phyloP scores from a whole-genome alignment of 2,797 vertebrate genomes.

The Alectoris magna region DNA sequence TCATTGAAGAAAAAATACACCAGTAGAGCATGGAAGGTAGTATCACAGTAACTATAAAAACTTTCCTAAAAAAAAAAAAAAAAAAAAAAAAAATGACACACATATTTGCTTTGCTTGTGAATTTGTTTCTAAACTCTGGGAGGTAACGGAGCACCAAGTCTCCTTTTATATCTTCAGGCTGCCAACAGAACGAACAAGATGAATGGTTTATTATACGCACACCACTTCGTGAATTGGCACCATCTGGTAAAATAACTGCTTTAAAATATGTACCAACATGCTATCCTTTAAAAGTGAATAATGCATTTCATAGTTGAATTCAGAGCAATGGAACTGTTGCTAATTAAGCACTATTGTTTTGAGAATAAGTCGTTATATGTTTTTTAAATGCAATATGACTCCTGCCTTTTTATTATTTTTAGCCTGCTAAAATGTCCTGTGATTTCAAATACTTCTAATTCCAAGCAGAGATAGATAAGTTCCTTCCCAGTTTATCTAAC shows the following conservation, averaged over 20 bases:
- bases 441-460: neutral
- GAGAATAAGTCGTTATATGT: neutral
- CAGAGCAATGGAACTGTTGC: neutral
- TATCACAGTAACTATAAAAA: neutral
- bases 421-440: neutral
- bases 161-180: neutral
- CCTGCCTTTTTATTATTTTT: neutral
- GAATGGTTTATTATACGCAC: neutral
- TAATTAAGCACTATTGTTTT: neutral
- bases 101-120: neutral
- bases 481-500: neutral
- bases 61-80: neutral
- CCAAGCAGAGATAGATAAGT: neutral
- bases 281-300: neutral
- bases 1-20: neutral
- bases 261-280: neutral
- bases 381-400: neutral
- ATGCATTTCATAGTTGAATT: neutral
- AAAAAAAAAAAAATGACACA: accelerated
- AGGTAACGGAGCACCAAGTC: neutral
- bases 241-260: neutral
- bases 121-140: neutral
- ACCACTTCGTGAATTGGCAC: neutral
- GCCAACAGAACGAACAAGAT: neutral
- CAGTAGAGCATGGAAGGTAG: neutral